phyloP scores from a whole-genome alignment of 2,888 invertebrate species.

The Ochropacha duplaris region DNA sequence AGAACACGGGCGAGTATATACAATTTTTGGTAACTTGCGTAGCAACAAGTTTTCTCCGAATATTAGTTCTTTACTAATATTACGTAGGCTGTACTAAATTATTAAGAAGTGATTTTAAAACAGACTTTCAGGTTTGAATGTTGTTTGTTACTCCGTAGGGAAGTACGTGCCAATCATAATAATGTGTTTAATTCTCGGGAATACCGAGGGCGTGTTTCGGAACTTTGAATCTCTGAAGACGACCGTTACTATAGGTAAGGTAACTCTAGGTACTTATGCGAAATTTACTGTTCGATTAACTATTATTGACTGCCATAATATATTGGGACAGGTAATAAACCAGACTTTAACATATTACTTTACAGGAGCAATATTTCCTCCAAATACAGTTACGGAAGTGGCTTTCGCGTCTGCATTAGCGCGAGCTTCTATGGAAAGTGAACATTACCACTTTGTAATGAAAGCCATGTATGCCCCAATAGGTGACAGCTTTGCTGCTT shows the following conservation, averaged over 20 bases:
- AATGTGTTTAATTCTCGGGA: conserved; percentile 40
- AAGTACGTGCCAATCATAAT: conserved; percentile 47
- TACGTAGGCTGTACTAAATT: neutral
- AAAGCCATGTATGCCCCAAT: conserved; percentile 55
- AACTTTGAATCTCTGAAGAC: conserved; percentile 65
- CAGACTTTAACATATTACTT: neutral
- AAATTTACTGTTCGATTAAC: neutral
- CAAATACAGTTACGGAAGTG: conserved; percentile 66
- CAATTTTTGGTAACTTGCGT: conserved; percentile 19
- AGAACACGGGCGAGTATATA: conserved; percentile 50
- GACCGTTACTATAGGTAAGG: conserved; percentile 64
- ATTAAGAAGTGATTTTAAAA: conserved; percentile 16
- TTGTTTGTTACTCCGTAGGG: conserved; percentile 42
- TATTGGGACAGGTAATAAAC: too few species aligned
- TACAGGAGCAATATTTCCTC: conserved; percentile 70
- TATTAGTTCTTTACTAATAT: neutral
- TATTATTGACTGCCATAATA: too few species aligned
- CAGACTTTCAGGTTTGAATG: conserved; percentile 23
- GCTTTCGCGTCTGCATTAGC: conserved; percentile 67
- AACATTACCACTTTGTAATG: conserved; percentile 61
- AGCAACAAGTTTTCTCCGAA: neutral
- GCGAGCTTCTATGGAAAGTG: conserved; percentile 71
- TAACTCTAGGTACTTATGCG: conserved; percentile 16
- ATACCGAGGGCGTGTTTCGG: conserved; percentile 54
- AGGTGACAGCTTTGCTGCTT: conserved; percentile 70